Conservation (phyloP, 2,113 vertebrate species). For the Thamnaconus septentrionalis region DNA sequence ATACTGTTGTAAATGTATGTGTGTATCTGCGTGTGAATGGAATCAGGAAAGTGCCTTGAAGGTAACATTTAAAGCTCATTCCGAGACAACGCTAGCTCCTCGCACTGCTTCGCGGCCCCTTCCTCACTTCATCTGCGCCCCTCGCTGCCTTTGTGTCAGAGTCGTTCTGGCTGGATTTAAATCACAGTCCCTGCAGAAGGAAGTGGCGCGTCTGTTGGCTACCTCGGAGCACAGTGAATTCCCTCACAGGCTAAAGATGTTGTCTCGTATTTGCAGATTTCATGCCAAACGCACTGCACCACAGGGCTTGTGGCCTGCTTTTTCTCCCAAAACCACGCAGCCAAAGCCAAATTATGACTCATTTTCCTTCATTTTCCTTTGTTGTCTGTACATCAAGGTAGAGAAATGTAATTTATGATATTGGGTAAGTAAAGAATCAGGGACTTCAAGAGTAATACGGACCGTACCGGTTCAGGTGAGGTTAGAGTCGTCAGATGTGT, state of each 20-base stretch:
- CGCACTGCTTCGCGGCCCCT: conserved; percentile 1
- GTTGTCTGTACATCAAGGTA: too few relatives aligned
- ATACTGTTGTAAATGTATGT: conserved; percentile 14
- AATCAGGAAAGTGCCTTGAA: conserved; percentile 20
- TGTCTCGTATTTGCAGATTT: conserved; percentile 43
- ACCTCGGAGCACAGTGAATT: conserved; percentile 14
- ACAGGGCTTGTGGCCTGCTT: conserved; percentile 15
- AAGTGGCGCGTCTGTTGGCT: background rate
- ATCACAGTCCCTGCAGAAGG: background rate
- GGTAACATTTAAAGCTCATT: conserved; percentile 54
- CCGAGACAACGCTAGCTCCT: conserved; percentile 40
- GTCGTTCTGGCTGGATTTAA: too few relatives aligned
- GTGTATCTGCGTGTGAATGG: conserved; percentile 6
- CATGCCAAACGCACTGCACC: conserved; percentile 2
- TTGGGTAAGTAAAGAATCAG: too few relatives aligned
- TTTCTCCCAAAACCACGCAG: conserved; percentile 30
- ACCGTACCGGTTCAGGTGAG: too few relatives aligned
- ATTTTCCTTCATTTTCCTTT: conserved; percentile 37
- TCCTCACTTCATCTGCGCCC: too few relatives aligned
- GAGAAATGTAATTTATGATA: conserved; percentile 14
- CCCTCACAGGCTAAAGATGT: conserved; percentile 43
- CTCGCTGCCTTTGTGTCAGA: too few relatives aligned
- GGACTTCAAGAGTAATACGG: too few relatives aligned
- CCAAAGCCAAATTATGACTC: conserved; percentile 1
- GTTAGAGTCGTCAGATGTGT: too few relatives aligned